Conservation (phyloP, 2,888 invertebrate genomes). For the Thelaira solivaga region DNA sequence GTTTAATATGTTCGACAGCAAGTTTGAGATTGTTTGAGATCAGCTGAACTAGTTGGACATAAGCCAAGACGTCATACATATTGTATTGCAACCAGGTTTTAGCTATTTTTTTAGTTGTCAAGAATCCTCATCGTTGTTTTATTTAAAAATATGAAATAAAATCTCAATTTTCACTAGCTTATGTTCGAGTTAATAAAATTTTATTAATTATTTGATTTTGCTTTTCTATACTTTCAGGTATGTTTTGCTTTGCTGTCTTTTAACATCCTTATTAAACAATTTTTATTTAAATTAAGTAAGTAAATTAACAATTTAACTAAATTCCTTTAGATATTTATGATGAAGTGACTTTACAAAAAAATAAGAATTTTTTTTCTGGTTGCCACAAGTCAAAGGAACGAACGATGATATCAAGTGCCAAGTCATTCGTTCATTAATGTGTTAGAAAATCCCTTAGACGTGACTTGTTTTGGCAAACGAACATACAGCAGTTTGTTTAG, state of each 20-base stretch:
- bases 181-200: not conserved
- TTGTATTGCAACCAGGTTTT: too few species aligned
- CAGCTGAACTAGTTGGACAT: too few species aligned
- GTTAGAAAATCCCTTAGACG: slow-evolving; percentile 42
- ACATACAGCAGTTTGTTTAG: not conserved
- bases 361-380: not conserved
- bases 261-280: slow-evolving; percentile 3
- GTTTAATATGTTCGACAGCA: too few species aligned
- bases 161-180: slow-evolving; percentile 11
- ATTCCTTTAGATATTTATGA: not conserved
- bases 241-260: too few species aligned
- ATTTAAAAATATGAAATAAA: not conserved
- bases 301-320: slow-evolving; percentile 18
- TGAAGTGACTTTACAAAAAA: not conserved
- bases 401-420: not conserved
- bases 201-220: slow-evolving; percentile 29
- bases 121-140: not conserved
- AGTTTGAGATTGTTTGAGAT: too few species aligned
- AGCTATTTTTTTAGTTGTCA: too few species aligned
- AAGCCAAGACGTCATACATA: too few species aligned
- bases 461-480: slow-evolving; percentile 29
- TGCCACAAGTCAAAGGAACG: too few species aligned
- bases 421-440: slow-evolving; percentile 25
- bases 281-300: slow-evolving; percentile 50
- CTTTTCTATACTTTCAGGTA: slow-evolving; percentile 41